Evolutionary conservation across 2,888 invertebrate species (phyloP).

Genomic region (Calliphora vomitoria): DNA sequence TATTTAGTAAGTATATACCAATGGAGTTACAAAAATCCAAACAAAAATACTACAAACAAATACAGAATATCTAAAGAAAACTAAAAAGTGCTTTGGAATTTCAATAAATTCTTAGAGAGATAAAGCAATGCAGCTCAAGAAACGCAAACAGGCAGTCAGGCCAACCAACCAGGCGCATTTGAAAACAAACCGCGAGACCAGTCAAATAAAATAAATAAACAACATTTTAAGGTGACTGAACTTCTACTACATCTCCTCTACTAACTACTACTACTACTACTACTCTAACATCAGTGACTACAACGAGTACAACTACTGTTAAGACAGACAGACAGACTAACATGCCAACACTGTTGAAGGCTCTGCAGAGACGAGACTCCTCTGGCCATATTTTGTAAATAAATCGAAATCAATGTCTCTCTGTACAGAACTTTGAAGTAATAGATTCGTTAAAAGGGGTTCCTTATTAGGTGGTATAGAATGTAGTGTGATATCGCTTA

Average conservation of each 20-base stretch:
- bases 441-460: not conserved
- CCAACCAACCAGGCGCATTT: constrained; percentile 40
- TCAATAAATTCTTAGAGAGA: constrained; percentile 70
- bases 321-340: constrained; percentile 13
- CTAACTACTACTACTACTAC: constrained; percentile 3
- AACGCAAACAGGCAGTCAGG: constrained; percentile 31
- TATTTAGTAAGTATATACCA: not conserved
- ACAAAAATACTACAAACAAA: constrained; percentile 16
- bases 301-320: constrained; percentile 33
- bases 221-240: constrained; percentile 69
- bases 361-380: constrained; percentile 11
- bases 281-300: constrained; percentile 1
- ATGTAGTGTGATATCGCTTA: no score
- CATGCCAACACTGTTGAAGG: constrained; percentile 14
- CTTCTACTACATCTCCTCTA: constrained; percentile 48
- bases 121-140: constrained; percentile 55
- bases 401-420: constrained; percentile 8
- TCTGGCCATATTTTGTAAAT: constrained; percentile 5
- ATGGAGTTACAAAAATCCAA: constrained; percentile 18
- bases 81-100: constrained; percentile 68
- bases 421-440: constrained; percentile 20
- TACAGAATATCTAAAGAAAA: constrained; percentile 56
- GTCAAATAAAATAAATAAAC: constrained; percentile 62
- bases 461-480: no score
- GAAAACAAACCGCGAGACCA: constrained; percentile 62